These are phyloP conservation scores for Buteo buteo DNA, from an alignment of 2,113 vertebrate species.

Conservation along the genomic window DNA sequence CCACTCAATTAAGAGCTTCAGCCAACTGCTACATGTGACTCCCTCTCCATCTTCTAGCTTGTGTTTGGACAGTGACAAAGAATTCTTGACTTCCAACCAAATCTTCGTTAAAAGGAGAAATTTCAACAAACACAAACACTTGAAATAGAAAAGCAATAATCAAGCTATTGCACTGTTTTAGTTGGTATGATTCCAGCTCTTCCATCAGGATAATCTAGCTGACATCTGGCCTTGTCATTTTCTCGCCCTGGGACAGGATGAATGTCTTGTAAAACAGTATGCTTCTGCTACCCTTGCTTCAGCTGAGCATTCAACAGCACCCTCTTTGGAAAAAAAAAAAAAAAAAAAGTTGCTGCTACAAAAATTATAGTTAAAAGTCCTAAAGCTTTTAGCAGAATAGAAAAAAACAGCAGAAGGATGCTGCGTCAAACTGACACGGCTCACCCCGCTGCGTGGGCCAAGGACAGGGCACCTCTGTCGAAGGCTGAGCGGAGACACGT, in stretches of 20 bases:
- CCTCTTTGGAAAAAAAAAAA: background rate
- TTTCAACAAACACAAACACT: slow-evolving; percentile 22
- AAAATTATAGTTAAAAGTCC: background rate
- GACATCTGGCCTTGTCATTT: background rate
- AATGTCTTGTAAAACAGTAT: slow-evolving; percentile 8
- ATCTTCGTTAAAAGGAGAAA: background rate
- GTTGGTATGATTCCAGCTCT: background rate
- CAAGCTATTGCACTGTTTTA: background rate
- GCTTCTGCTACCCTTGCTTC: background rate
- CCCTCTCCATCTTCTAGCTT: background rate
- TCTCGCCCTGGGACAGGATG: background rate
- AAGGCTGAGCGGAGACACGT: background rate
- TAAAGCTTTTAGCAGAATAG: background rate
- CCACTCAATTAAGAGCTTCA: slow-evolving; percentile 13
- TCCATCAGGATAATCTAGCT: background rate
- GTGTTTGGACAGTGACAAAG: background rate
- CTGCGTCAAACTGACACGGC: accelerated
- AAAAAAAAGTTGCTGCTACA: background rate
- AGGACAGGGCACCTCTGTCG: background rate
- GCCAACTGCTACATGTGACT: background rate
- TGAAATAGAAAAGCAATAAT: background rate
- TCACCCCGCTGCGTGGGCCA: background rate
- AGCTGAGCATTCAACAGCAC: background rate
- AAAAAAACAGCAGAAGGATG: background rate
- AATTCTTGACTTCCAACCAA: slow-evolving; percentile 27